Base-by-base conservation (phyloP, 2,888 invertebrate species). In the Calliphora vomitoria region DNA sequence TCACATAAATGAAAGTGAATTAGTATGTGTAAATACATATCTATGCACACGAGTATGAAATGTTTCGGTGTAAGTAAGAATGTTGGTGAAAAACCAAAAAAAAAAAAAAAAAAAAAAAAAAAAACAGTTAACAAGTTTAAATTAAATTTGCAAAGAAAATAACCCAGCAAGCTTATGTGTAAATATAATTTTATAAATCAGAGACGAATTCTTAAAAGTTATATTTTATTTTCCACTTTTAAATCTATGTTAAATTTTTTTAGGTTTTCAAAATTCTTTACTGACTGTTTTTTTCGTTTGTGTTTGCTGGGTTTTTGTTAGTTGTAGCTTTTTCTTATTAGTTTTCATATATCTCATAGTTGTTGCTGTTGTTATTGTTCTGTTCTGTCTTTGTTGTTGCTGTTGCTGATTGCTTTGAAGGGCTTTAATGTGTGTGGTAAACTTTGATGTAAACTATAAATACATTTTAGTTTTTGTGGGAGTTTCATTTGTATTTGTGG, bases 401-500 rank as follows among this genome's bases (percentile, higher is more conserved):
- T 20, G 20, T 25, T 25, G 58, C 10, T 55, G 53, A 35, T 41
- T 55, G 55, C 55, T 72, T 44, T 72, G 72, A 38, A 38, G 13
- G 35, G 53, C 53, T 55, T 50, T 71, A 8, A 20, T 55, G 31
- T 35, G 47, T 68, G 68, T 68, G 38, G 53, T 35, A 53, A 71
- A 71, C 71, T 71, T 71, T 71, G 53, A 71, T 55, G 50, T 55
- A 55, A 71, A 71, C 71, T 53, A 53, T 53, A 55, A 55, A 55
- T 55, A 58, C 38, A 72, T 58, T 72, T 41, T 8, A 58, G 41
- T 6, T 18, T 41, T 41, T 58, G 50, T 20, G 58, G 41, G 41
- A 72, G 20, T 58, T 58, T 20, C 18, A 41, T 13, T 25, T 58
- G 25, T 25, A 55, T 55, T 55, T 18, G n/a, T 50, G 8, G 31